Base-by-base conservation (phyloP, 2,888 invertebrate genomes). In the Drosophila kambysellisi region DNA sequence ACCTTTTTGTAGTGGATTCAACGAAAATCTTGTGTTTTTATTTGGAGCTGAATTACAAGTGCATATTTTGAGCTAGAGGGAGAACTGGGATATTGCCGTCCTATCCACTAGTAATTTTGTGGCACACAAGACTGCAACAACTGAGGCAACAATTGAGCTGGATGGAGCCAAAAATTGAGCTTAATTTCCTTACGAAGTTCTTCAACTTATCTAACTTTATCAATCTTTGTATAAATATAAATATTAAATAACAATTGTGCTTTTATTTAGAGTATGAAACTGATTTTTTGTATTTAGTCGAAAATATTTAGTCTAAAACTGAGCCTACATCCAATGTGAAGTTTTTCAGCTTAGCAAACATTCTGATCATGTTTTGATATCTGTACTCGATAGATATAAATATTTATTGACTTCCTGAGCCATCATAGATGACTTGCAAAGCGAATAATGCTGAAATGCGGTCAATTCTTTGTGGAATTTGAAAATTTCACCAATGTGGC, bases 391-490 rank as follows among this genome's bases (percentile, higher is more conserved):
- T 15, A 46, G 25, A 25, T 46, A 25, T 8, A 46, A 2, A 15
- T 29, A 48, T 39, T 15, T 33, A 46, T 46, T 25, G 29, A 68
- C 53, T 69, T 76, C 59, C 43, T 68, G 32, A 41, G 29, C 32
- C 12, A 43, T 20, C 25, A 43, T 48, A 61, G 43, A 70, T 50
- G 48, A 62, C 51, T 59, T 11, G 52, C 66, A 64, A 61, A 66
- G 41, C 30, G 32, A 53, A 70, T 57, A 63, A 48, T 60, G 66
- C 17, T 46, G 79, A 63, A 87, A 87, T 88, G 87, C 86, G 87
- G 87, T 82, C 87, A 88, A 58, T 74, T 74, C 67, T 77, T 30
- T 69, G 74, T 61, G 88, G 76, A 83, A 86, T 82, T 86, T 70
- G 59, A 33, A 70, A 64, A 72, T 88, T 88, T 88, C 87, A 87